A percentile compares a stretch with the other conserved stretches of the same genome.
These are phyloP conservation scores for Drosophila differens DNA, from an alignment of 2,888 invertebrate genomes.

Conservation along the genomic window DNA sequence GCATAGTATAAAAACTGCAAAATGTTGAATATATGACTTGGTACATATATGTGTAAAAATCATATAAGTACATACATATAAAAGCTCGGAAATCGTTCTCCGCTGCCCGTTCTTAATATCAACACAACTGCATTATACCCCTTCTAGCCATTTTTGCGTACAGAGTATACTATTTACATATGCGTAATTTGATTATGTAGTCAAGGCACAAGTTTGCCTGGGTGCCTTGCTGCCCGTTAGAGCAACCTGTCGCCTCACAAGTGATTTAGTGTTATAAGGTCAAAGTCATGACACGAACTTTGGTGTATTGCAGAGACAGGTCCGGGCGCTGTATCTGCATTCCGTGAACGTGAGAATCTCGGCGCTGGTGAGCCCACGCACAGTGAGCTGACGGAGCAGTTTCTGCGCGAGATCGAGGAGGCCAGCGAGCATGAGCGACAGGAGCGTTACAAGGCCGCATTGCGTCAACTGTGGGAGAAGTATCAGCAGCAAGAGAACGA, in stretches of 20 bases:
- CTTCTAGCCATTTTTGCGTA: neutral
- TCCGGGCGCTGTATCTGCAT: slow-evolving; percentile 72
- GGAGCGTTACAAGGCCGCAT: slow-evolving; percentile 82
- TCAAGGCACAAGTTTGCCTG: slow-evolving; percentile 8
- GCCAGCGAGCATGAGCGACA: slow-evolving; percentile 83
- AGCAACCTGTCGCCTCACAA: slow-evolving; percentile 15
- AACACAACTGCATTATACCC: neutral
- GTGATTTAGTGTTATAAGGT: slow-evolving; percentile 29
- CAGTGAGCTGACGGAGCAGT: slow-evolving; percentile 83
- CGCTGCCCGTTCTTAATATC: neutral
- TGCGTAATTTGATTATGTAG: slow-evolving; percentile 42
- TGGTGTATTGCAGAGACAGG: slow-evolving; percentile 44
- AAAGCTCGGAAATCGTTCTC: neutral
- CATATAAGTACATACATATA: neutral
- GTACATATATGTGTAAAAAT: neutral
- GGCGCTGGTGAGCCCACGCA: slow-evolving; percentile 42
- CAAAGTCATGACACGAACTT: slow-evolving; percentile 41
- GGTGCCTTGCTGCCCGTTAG: slow-evolving; percentile 11
- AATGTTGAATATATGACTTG: neutral
- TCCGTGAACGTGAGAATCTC: slow-evolving; percentile 82
- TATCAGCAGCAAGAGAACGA: slow-evolving; percentile 84
- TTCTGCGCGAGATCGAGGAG: slow-evolving; percentile 84
- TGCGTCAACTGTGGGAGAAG: slow-evolving; percentile 84
- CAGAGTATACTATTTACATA: neutral
- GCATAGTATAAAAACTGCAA: neutral